A percentile compares a stretch with the other conserved stretches of the same genome.
phyloP scores from a whole-genome alignment of 1,140 invertebrate species.

The Saccostrea cuccullata region DNA sequence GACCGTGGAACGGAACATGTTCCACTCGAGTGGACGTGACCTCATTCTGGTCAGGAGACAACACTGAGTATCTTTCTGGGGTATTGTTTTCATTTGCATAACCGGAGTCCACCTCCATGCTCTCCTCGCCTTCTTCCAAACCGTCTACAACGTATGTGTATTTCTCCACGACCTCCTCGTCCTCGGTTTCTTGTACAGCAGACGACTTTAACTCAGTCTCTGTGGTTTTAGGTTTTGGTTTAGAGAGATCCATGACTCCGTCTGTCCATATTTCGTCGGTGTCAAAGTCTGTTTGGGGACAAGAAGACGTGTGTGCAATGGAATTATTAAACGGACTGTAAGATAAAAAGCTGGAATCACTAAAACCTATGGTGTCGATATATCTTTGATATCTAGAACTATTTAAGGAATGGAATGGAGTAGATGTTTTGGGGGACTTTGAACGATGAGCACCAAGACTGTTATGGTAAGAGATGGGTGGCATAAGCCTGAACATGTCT shows the following conservation, averaged over 20 bases:
- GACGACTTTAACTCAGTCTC: background rate
- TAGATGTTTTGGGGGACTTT: conserved; percentile 38
- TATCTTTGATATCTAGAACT: background rate
- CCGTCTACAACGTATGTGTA: conserved; percentile 4
- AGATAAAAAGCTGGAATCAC: background rate
- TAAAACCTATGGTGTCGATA: background rate
- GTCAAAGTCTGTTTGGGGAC: conserved; percentile 19
- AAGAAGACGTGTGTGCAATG: background rate
- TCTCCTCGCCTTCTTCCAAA: background rate
- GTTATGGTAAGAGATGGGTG: background rate
- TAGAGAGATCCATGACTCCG: background rate
- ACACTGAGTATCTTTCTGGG: background rate
- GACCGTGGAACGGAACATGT: background rate
- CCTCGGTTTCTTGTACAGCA: background rate
- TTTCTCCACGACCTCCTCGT: background rate
- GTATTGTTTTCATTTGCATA: conserved; percentile 23
- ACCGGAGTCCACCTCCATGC: background rate
- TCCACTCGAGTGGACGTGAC: conserved; percentile 3
- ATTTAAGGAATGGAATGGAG: conserved; percentile 25
- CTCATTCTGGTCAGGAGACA: conserved; percentile 3
- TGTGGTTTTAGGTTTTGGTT: background rate
- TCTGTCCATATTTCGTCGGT: conserved; percentile 17
- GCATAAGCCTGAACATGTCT: conserved; percentile 8
- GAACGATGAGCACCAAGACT: background rate
- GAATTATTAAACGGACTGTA: background rate